Conservation (phyloP, 2,888 invertebrate genomes). For the Hydropsyche betteni region DNA sequence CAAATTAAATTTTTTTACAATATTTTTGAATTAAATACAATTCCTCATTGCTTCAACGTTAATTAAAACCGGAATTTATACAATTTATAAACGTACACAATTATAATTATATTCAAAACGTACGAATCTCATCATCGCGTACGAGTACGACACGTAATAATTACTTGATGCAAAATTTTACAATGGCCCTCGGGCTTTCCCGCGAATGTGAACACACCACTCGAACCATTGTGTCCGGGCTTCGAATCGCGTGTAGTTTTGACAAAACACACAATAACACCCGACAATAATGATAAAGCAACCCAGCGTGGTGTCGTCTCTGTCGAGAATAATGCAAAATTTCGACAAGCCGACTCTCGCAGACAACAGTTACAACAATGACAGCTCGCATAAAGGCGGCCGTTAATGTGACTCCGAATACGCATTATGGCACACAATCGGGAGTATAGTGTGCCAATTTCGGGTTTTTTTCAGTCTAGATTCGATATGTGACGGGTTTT, state of each 20-base stretch:
- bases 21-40: too few relatives aligned
- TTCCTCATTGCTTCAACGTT: too few relatives aligned
- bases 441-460: background rate
- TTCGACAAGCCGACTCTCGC: conserved; percentile 5
- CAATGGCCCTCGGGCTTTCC: background rate
- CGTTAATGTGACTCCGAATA: conserved; percentile 19
- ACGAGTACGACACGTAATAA: background rate
- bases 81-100: too few relatives aligned
- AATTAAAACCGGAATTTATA: too few relatives aligned
- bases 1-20: too few relatives aligned
- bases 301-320: conserved; percentile 38
- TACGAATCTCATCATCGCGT: too few relatives aligned
- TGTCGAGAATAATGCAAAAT: background rate
- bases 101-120: too few relatives aligned
- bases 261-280: conserved; percentile 43
- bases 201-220: conserved; percentile 29
- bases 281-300: background rate
- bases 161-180: background rate
- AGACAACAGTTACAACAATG: conserved; percentile 23
- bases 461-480: background rate
- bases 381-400: conserved; percentile 7
- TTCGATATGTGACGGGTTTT: too few relatives aligned
- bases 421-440: background rate
- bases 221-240: conserved; percentile 39
- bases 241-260: conserved; percentile 49